Percentiles rank a stretch among this genome's conserved stretches.
Conservation (phyloP, 2,797 vertebrate genomes). For the Paramormyrops hopkinsi region DNA sequence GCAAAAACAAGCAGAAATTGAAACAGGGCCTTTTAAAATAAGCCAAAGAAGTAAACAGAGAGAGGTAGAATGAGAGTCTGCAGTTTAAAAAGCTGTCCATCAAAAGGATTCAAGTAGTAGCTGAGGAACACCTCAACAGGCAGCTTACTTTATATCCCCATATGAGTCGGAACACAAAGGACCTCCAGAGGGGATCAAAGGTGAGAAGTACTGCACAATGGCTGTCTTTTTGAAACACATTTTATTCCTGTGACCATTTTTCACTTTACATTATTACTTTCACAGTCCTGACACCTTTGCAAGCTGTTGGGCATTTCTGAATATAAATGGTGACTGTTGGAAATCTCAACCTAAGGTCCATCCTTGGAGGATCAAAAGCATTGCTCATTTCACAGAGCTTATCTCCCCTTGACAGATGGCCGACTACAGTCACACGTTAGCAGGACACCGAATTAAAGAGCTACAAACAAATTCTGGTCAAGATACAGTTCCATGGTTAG, state of each 20-base stretch:
- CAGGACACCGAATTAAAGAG: background rate
- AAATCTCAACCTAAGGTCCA: background rate
- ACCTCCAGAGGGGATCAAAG: background rate
- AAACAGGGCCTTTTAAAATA: background rate
- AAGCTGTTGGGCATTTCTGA: background rate
- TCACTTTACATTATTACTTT: background rate
- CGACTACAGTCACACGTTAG: background rate
- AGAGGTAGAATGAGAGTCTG: background rate
- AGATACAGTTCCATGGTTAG: conserved; percentile 7
- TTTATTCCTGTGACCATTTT: background rate
- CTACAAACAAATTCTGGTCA: background rate
- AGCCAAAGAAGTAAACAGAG: background rate
- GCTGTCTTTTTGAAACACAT: background rate
- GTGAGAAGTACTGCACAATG: background rate
- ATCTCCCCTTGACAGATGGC: background rate
- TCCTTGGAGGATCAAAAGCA: background rate
- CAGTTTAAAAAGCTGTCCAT: background rate
- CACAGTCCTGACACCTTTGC: background rate
- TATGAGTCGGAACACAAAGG: background rate
- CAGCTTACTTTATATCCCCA: background rate
- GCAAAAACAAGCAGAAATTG: background rate
- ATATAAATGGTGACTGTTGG: background rate
- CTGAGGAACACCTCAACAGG: background rate
- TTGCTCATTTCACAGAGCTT: background rate
- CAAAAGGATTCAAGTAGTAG: conserved; percentile 3